A percentile compares a stretch with the other conserved stretches of the same genome.
phyloP scores from a whole-genome alignment of 1,140 invertebrate species.

The Trichonephila clavipes region DNA sequence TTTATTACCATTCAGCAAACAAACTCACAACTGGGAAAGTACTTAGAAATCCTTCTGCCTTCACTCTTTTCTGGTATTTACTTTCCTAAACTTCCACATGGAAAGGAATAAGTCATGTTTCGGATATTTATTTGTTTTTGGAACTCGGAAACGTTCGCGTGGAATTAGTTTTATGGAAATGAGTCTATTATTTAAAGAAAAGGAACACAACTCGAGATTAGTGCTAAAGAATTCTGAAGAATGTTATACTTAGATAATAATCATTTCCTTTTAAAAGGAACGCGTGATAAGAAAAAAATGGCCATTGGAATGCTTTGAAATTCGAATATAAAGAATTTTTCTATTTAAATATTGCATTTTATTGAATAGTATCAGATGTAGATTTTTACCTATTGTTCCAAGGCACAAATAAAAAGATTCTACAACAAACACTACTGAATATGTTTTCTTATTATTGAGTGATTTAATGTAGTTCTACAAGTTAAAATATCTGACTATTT shows the following conservation, averaged over 20 bases:
- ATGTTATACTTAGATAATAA: no score
- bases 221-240: background rate
- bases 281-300: background rate
- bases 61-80: background rate
- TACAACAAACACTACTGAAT: no score
- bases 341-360: no score
- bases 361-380: no score
- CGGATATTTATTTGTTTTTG: slow-evolving; percentile 22
- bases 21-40: background rate
- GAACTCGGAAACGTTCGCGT: background rate
- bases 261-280: background rate
- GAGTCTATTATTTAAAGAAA: slow-evolving; percentile 16
- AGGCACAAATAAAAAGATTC: no score
- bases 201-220: background rate
- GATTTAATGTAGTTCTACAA: no score
- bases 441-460: no score
- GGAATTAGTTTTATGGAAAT: slow-evolving; percentile 47
- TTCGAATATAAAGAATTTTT: no score
- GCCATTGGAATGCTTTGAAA: background rate
- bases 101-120: slow-evolving; percentile 5
- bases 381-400: no score
- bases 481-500: no score
- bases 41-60: background rate
- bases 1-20: slow-evolving; percentile 33
- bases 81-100: background rate